Conservation (phyloP, 2,888 invertebrate genomes). For the Ptychoptera albimana region DNA sequence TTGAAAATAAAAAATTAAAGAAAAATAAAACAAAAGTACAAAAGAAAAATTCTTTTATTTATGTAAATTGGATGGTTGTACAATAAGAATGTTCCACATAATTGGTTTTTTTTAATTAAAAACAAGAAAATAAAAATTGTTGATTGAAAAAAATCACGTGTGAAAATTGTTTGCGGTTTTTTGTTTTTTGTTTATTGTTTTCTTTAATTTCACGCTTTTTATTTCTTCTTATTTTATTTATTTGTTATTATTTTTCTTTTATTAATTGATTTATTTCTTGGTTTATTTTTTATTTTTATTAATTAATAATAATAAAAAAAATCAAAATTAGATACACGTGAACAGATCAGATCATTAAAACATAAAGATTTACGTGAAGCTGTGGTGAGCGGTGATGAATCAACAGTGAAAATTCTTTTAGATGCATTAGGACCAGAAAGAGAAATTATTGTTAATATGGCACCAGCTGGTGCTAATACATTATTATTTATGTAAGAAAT, state of each 20-base stretch:
- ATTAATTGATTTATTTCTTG: neutral
- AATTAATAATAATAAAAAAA: too few relatives aligned
- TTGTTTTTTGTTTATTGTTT: too few relatives aligned
- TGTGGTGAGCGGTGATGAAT: slow-evolving; percentile 54
- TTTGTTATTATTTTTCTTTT: slow-evolving; percentile 6
- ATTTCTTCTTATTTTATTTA: slow-evolving; percentile 3
- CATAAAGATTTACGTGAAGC: slow-evolving; percentile 65
- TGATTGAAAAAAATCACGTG: too few relatives aligned
- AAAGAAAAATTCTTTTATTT: too few relatives aligned
- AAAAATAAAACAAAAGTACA: too few relatives aligned
- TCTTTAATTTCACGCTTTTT: too few relatives aligned
- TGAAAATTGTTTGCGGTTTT: too few relatives aligned
- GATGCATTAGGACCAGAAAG: slow-evolving; percentile 47
- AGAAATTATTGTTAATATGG: slow-evolving; percentile 66
- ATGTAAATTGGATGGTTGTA: too few relatives aligned
- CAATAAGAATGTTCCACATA: too few relatives aligned
- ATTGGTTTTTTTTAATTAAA: too few relatives aligned
- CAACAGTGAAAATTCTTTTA: slow-evolving; percentile 47
- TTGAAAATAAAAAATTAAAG: too few relatives aligned
- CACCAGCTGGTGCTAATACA: slow-evolving; percentile 77
- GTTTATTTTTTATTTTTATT: slow-evolving; percentile 7
- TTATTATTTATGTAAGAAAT: slow-evolving; percentile 66
- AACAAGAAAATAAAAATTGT: too few relatives aligned
- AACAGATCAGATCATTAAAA: slow-evolving; percentile 54
- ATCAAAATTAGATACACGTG: slow-evolving; percentile 34